phyloP scores from a whole-genome alignment of 2,888 invertebrate species.

The Latrodectus elegans region DNA sequence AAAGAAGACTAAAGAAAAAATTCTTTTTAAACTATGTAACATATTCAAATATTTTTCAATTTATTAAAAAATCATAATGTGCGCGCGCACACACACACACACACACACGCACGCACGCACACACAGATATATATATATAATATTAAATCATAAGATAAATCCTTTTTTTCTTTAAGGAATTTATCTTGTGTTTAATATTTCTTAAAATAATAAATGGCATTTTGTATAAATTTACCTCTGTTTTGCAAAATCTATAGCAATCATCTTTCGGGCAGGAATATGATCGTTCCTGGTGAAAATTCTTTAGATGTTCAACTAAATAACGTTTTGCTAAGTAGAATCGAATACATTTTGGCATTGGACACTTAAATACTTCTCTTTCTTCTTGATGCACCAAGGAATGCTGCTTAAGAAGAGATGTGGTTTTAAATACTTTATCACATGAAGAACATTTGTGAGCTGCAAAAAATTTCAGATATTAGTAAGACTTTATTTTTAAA shows the following conservation, averaged over 20 bases:
- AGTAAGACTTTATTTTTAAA: too few species aligned
- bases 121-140: too few species aligned
- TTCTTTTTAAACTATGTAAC: too few species aligned
- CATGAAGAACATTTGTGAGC: constrained; percentile 27
- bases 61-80: too few species aligned
- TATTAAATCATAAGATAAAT: too few species aligned
- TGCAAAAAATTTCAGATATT: not conserved
- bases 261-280: constrained; percentile 12
- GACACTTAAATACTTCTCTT: constrained; percentile 22
- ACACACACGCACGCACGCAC: too few species aligned
- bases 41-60: too few species aligned
- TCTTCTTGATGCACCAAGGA: not conserved
- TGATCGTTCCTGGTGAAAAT: constrained; percentile 21
- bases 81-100: too few species aligned
- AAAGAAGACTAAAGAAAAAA: too few species aligned
- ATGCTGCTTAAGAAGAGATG: constrained; percentile 13
- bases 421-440: constrained; percentile 13
- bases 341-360: constrained; percentile 23
- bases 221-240: constrained; percentile 15
- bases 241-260: constrained; percentile 28
- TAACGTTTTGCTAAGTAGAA: constrained; percentile 31
- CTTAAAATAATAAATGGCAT: not conserved
- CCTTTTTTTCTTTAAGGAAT: too few species aligned
- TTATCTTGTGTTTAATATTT: too few species aligned
- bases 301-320: constrained; percentile 11